A percentile compares a stretch with the other conserved stretches of the same genome.
phyloP scores from a whole-genome alignment of 2,797 vertebrate species.

The Cottoperca gobio region DNA sequence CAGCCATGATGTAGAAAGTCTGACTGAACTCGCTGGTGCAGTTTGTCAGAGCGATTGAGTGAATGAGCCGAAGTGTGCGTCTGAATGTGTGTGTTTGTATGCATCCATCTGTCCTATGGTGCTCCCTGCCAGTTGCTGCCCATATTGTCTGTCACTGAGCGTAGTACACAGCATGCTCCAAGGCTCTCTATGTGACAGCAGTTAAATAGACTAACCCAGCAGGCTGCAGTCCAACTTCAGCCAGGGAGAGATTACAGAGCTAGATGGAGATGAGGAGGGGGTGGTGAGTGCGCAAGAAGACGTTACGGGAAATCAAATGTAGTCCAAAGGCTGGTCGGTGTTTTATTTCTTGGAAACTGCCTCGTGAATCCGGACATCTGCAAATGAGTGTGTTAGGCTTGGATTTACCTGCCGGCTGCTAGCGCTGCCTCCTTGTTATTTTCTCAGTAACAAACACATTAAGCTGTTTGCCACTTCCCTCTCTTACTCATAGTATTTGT shows the following conservation, averaged over 20 bases:
- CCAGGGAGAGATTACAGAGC: conserved; percentile 61
- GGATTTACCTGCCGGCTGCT: conserved; percentile 52
- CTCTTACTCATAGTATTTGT: conserved; percentile 26
- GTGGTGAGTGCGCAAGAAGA: conserved; percentile 28
- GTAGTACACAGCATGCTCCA: conserved; percentile 56
- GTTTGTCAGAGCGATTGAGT: conserved; percentile 35
- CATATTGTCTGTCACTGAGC: conserved; percentile 66
- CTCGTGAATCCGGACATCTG: conserved; percentile 30
- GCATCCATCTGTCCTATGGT: conserved; percentile 62
- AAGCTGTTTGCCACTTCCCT: conserved; percentile 38
- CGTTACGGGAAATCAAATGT: conserved; percentile 62
- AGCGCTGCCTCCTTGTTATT: conserved; percentile 34
- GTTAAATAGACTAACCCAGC: conserved; percentile 65
- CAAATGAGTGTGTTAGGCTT: conserved; percentile 43
- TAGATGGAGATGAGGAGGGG: conserved; percentile 56
- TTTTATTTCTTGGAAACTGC: conserved; percentile 66
- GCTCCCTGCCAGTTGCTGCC: conserved; percentile 63
- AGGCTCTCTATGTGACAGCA: conserved; percentile 62
- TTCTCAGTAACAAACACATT: conserved; percentile 51
- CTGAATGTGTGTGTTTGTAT: conserved; percentile 14
- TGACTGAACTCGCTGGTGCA: conserved; percentile 48
- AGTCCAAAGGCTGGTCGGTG: conserved; percentile 23
- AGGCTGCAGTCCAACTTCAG: conserved; percentile 58
- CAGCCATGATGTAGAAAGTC: conserved; percentile 34
- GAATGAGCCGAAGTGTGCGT: conserved; percentile 30